Evolutionary conservation across 2,888 invertebrate species (phyloP), one percentile per base, ranked within the genome.

Genomic region (Eledone cirrhosa): DNA sequence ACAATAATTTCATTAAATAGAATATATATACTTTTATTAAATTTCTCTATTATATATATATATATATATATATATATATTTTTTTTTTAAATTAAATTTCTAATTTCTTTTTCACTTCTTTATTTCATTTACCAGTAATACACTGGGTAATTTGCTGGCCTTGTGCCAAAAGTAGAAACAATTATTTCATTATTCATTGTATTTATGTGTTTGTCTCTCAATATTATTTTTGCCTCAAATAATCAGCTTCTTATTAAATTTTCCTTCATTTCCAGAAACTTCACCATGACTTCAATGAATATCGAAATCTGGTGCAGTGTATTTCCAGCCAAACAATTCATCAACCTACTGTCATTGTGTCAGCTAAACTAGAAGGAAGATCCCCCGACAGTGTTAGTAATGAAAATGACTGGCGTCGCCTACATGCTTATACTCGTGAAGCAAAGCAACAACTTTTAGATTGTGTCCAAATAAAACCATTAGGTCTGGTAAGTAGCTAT

Each of bases 221-320:
- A n/a, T 41, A 41, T 41, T 11, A 41, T 41, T 41, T 41, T 8
- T 41, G 41, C 11, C 41, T 8, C 41, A 41, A 11, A 5, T 41
- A 41, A 41, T 41, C 11, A 41, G 41, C 5, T 41, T 41, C 14
- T n/a, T 22, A 27, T 59, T 22, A 63, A 29, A 33, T 53, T 47
- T 22, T 11, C 24, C 53, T 79, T 41, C 74, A 72, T 65, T 81
- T 80, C 13, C 81, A 86, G 86, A 85, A 86, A 77, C 80, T 88
- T 65, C 85, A 85, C 53, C 84, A 85, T 41, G 88, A 87, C 75
- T 80, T 87, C 31, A 82, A 79, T 33, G 83, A 86, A 33, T 88
- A 88, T 81, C 79, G 82, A 27, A 85, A 86, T 78, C 81, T 88
- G 41, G 82, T 88, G 7, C 81, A 83, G 22, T 85, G 85, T 79